Conservation (phyloP, 2,888 invertebrate genomes). For the Acleris cristana region DNA sequence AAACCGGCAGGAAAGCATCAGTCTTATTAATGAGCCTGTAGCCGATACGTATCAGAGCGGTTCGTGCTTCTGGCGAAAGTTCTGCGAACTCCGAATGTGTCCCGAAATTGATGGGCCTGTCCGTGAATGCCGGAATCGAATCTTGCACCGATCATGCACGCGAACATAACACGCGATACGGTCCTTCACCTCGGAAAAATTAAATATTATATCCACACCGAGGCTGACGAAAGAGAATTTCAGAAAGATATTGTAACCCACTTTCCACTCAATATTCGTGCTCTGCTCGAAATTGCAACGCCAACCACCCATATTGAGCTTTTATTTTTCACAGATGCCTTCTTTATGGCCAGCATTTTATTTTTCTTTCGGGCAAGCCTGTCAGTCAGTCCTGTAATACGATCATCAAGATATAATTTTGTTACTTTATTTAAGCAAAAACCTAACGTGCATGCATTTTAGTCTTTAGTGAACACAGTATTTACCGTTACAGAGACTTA, state of each 20-base stretch:
- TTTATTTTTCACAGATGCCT: slow-evolving; percentile 15
- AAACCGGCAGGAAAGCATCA: slow-evolving; percentile 40
- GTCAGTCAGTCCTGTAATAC: slow-evolving; percentile 9
- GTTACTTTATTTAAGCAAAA: background rate
- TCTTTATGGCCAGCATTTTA: background rate
- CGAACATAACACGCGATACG: slow-evolving; percentile 65
- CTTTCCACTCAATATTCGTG: slow-evolving; percentile 10
- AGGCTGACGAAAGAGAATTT: slow-evolving; percentile 39
- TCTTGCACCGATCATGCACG: slow-evolving; percentile 65
- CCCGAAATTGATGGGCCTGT: slow-evolving; percentile 75
- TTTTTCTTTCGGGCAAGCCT: slow-evolving; percentile 8
- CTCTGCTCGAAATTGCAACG: slow-evolving; percentile 2
- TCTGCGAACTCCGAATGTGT: slow-evolving; percentile 71
- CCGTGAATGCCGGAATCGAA: slow-evolving; percentile 68
- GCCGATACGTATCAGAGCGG: slow-evolving; percentile 66
- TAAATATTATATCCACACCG: slow-evolving; percentile 43
- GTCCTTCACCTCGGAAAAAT: slow-evolving; percentile 63
- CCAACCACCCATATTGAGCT: slow-evolving; percentile 11
- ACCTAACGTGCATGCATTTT: too few species aligned
- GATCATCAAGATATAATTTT: slow-evolving; percentile 2
- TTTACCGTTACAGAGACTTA: background rate
- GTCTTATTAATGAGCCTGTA: slow-evolving; percentile 51
- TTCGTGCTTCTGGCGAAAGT: slow-evolving; percentile 76
- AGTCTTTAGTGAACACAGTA: too few species aligned
- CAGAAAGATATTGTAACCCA: slow-evolving; percentile 31